Percentiles rank a stretch among this genome's conserved stretches.
phyloP scores from a whole-genome alignment of 2,113 vertebrate genomes.

The Sander lucioperca region DNA sequence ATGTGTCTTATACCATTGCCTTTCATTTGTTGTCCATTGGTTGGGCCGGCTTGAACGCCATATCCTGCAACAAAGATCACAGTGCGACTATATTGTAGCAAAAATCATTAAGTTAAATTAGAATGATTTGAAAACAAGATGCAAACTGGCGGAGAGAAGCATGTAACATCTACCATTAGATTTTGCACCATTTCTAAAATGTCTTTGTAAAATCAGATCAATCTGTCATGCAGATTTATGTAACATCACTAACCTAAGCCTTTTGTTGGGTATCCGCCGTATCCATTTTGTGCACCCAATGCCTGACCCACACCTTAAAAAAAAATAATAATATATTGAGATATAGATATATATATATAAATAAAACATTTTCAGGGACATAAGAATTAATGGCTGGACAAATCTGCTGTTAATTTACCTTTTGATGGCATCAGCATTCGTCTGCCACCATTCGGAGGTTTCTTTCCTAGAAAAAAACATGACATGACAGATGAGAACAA shows the following conservation, averaged over 20 bases:
- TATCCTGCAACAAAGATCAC: conserved; percentile 55
- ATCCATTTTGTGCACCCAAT: conserved; percentile 57
- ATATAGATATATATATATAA: no score
- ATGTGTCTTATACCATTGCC: conserved; percentile 35
- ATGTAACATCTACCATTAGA: conserved; percentile 34
- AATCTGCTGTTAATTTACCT: conserved; percentile 44
- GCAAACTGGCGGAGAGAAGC: background rate
- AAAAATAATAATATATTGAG: no score
- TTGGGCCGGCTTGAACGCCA: conserved; percentile 44
- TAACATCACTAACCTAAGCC: conserved; percentile 7
- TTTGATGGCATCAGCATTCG: conserved; percentile 68
- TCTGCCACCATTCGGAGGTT: conserved; percentile 49
- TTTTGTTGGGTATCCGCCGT: conserved; percentile 64
- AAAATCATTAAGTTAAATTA: background rate
- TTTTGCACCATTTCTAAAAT: conserved; percentile 46
- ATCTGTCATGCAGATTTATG: background rate
- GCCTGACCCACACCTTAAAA: conserved; percentile 61
- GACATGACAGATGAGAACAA: background rate
- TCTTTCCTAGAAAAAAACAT: conserved; percentile 57
- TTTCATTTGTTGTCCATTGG: conserved; percentile 64
- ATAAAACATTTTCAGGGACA: background rate
- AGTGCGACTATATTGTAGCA: background rate
- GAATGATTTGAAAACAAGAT: background rate
- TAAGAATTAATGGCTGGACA: background rate
- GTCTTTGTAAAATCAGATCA: no score